phyloP scores from a whole-genome alignment of 2,797 vertebrate species.

The Peromyscus eremicus region DNA sequence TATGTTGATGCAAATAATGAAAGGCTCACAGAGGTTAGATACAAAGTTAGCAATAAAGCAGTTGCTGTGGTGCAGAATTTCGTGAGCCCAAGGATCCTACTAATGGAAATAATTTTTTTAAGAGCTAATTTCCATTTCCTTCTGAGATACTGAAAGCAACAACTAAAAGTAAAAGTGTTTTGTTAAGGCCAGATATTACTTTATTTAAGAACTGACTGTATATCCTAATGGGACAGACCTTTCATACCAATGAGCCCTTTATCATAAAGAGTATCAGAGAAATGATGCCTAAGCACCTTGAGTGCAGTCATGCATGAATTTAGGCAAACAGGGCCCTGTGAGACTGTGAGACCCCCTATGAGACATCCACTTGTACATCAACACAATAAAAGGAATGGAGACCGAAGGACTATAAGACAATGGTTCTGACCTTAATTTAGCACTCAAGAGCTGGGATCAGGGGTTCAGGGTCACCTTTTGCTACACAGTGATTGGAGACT shows the following conservation, averaged over 20 bases:
- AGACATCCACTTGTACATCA: background rate
- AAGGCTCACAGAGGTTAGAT: background rate
- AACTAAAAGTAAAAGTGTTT: background rate
- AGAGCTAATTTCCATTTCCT: constrained; percentile 46
- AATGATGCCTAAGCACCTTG: background rate
- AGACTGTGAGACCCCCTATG: background rate
- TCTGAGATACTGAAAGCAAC: background rate
- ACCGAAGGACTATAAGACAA: background rate
- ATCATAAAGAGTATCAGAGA: background rate
- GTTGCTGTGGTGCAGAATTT: background rate
- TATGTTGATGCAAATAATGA: background rate
- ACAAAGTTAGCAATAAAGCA: background rate
- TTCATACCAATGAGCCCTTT: background rate
- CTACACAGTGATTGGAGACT: background rate
- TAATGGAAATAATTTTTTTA: background rate
- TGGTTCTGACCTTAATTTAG: background rate
- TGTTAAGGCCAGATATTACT: background rate
- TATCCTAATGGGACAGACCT: background rate
- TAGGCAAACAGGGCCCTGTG: background rate
- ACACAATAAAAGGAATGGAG: background rate
- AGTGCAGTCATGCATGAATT: background rate
- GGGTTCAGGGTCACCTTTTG: background rate
- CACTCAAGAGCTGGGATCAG: background rate
- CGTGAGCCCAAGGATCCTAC: background rate
- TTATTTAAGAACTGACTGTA: background rate